Evolutionary conservation across 2,113 vertebrate species (phyloP).

Genomic region (Mirza zaza): DNA sequence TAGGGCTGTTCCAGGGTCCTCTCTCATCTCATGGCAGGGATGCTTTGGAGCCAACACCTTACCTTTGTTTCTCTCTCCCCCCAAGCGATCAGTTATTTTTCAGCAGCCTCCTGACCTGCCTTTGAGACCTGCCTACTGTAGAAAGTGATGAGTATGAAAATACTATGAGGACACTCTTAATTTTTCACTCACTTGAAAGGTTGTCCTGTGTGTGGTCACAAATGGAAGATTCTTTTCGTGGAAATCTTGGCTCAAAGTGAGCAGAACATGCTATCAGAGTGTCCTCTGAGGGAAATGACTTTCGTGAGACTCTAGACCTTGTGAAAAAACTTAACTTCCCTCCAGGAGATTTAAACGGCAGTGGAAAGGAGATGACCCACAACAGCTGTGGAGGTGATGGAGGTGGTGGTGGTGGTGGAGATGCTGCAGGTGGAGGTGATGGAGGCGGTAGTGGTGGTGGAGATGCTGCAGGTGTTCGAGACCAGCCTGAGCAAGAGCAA

Average conservation of each 20-base stretch:
- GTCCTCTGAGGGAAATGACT: background rate
- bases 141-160: background rate
- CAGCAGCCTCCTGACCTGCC: background rate
- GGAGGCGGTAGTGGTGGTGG: too few relatives aligned
- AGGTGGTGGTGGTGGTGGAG: too few relatives aligned
- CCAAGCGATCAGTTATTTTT: background rate
- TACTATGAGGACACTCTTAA: background rate
- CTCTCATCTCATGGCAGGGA: background rate
- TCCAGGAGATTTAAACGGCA: background rate
- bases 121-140: background rate
- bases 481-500: too few relatives aligned
- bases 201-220: background rate
- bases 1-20: background rate
- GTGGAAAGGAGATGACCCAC: background rate
- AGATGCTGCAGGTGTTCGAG: background rate
- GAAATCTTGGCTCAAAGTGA: background rate
- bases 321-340: background rate
- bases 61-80: background rate
- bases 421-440: too few relatives aligned
- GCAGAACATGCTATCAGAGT: background rate
- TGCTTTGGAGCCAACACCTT: background rate
- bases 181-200: background rate
- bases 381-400: background rate
- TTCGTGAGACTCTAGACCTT: slow-evolving; percentile 45
- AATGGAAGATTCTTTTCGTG: background rate